These are phyloP conservation scores for Drosophila micromelanica DNA, from an alignment of 1,140 invertebrate species.

Conservation along the genomic window DNA sequence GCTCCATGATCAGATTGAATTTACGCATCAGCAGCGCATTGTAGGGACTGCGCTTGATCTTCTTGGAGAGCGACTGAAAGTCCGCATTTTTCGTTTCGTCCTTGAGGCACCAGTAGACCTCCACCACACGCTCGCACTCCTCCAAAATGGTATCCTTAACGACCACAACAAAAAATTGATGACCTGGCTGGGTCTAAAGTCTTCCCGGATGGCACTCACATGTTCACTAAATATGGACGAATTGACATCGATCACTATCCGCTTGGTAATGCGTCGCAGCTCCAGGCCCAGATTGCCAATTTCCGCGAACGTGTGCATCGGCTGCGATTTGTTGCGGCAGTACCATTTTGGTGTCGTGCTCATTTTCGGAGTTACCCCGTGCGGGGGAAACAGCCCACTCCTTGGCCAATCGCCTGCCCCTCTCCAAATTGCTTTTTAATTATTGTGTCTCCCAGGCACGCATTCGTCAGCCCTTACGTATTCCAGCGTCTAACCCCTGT, in stretches of 20 bases:
- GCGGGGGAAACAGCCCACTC: slow-evolving; percentile 17
- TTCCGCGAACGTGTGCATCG: slow-evolving; percentile 82
- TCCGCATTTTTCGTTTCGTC: slow-evolving; percentile 73
- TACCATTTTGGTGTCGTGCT: slow-evolving; percentile 82
- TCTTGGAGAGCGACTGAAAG: slow-evolving; percentile 77
- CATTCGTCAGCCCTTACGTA: slow-evolving; percentile 54
- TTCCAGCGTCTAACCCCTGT: slow-evolving; percentile 34
- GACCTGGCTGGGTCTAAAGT: not conserved
- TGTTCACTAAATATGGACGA: slow-evolving; percentile 77
- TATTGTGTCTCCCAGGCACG: slow-evolving; percentile 80
- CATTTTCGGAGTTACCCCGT: slow-evolving; percentile 65
- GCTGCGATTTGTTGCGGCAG: slow-evolving; percentile 84
- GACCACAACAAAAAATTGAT: not conserved
- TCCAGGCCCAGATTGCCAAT: slow-evolving; percentile 76
- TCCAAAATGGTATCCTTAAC: slow-evolving; percentile 75
- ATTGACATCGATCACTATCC: slow-evolving; percentile 79
- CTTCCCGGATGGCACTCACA: slow-evolving; percentile 48
- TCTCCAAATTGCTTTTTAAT: slow-evolving; percentile 76
- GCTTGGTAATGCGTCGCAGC: slow-evolving; percentile 73
- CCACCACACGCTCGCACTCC: slow-evolving; percentile 75
- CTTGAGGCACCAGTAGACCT: slow-evolving; percentile 77
- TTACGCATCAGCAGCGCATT: slow-evolving; percentile 78
- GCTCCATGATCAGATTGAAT: slow-evolving; percentile 69
- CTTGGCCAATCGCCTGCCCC: slow-evolving; percentile 60
- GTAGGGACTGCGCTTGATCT: slow-evolving; percentile 82